Evolutionary conservation across 2,113 vertebrate genomes (phyloP).

Genomic region (Catharus minimus): DNA sequence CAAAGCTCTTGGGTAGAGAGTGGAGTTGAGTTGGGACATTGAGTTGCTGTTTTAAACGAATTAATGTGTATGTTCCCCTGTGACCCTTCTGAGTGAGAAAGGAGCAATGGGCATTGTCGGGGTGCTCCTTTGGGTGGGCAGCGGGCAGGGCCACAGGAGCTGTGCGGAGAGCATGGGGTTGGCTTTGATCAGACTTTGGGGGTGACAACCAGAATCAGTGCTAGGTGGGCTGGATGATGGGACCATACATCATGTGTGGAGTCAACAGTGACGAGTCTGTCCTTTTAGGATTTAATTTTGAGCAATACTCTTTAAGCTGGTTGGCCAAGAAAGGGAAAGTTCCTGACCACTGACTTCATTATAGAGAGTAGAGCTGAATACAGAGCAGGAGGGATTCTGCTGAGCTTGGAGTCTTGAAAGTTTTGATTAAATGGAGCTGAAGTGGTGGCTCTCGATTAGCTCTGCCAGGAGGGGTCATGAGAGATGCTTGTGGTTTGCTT

Average conservation of each 20-base stretch:
- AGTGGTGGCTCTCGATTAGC: not conserved
- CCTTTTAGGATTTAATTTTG: too few relatives aligned
- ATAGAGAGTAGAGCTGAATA: not conserved
- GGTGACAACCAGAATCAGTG: accelerated
- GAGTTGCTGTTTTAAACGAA: not conserved
- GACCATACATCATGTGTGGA: accelerated
- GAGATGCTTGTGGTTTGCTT: not conserved
- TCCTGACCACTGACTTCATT: not conserved
- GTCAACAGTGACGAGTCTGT: too few relatives aligned
- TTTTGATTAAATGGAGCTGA: not conserved
- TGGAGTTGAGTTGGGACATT: not conserved
- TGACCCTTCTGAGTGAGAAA: not conserved
- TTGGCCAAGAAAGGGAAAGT: not conserved
- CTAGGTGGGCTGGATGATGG: too few relatives aligned
- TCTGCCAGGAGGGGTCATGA: not conserved
- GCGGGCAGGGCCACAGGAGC: not conserved
- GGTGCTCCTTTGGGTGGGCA: not conserved
- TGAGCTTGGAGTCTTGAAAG: not conserved
- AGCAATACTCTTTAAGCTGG: accelerated
- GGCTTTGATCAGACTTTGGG: not conserved
- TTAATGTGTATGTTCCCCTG: not conserved
- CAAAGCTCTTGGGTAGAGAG: not conserved
- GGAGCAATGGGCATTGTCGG: too few relatives aligned
- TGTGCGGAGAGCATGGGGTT: not conserved
- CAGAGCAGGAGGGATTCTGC: not conserved